Evolutionary conservation across 2,888 invertebrate species (phyloP), one percentile per base, ranked within the genome.

Genomic region (Andricus quercusramuli): DNA sequence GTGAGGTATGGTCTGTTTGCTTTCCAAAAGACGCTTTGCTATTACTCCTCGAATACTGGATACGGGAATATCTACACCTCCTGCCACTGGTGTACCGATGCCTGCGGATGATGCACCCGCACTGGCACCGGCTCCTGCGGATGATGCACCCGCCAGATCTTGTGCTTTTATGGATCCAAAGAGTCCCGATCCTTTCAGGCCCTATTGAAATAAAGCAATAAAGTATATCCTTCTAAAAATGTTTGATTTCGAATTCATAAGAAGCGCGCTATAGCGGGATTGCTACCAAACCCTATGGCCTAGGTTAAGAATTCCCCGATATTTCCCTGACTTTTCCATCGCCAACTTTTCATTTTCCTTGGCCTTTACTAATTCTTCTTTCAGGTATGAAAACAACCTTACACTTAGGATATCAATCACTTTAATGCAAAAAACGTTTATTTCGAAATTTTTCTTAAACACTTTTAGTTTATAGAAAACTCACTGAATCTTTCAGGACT

Each of bases 1-100:
- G 93, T 99, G 99, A 6, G 99, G 99, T 90, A 99, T 97, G 76
- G 96, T 96, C 92, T 97, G 96, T 93, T 99, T 99, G 56, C 99
- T 98, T 89, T 97, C 96, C 2, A 96, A 91, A 77, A 99, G 94
- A 62, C 99, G 94, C 92, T 97, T 97, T 41, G 99, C 99, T 90
- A 99, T 99, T 47, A 97, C 96, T 84, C 95, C 95, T 83, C 98
- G 94, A 93, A 99, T 97, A 90, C 95, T 96, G 2, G 97, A 95
- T 51, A 98, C 94, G 0, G 98, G 97, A 83, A 97, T 94, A 93
- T 99, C 99, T 65, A 94, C 93, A 93, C 93, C 91, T 77, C 94
- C 94, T 9, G 94, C 94, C 6, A 86, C 82, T 8, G 90, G 82
- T 47, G 90, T 86, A 20, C 83, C 84, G 66, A 80, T 62, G 6